Base-by-base conservation (phyloP, 2,113 vertebrate species). In the Manacus vitellinus region DNA sequence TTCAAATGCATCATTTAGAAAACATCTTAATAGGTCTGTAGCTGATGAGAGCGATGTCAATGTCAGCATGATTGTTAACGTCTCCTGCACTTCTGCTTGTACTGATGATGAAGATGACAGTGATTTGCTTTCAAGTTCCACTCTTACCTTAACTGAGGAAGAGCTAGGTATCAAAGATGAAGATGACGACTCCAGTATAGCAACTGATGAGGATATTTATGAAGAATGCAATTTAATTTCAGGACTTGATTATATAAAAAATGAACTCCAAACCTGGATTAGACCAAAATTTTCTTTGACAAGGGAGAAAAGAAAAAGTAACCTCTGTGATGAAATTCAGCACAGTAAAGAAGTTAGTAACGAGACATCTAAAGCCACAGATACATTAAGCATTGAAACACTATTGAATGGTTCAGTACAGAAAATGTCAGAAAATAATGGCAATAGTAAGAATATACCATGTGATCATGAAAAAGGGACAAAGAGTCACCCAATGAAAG, bases 61-160 rank as follows among this genome's bases (percentile, higher is more conserved):
- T 80, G 93, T 99, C 96, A 99, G 99, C 97, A 99, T 99, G 98
- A 99, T 99, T 81, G 99, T 99, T 63, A 99, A 99, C 33, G 99
- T 99, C 71, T 99, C 99, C 28, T 99, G 99, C 81, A 99, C 99
- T 31, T 99, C 99, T 59, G 99, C 99, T 28, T 99, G 99, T 89
- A 99, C 99, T 8, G 99, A 99, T 70, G 99, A 99, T 66, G 99
- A 99, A 97, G 99, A 99, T 49, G 99, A 99, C 93, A 99, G 99
- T 68, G 99, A 99, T 97, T 98, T 99, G 62, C 98, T 99, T 81
- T 99, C 99, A 47, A 99, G 99, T 97, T 99, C 99, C 66, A 99
- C 99, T 2, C 99, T 99, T 79, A 99, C 99, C 10, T 98, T 99
- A 94, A 99, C 99, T 3, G 99, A 99, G 97, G 99, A 99, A 97